Evolutionary conservation across 35 echinoderm and acorn worm species (phyloP), one percentile per base, ranked within the genome.

Genomic region (Ophiothrix spiculata): DNA sequence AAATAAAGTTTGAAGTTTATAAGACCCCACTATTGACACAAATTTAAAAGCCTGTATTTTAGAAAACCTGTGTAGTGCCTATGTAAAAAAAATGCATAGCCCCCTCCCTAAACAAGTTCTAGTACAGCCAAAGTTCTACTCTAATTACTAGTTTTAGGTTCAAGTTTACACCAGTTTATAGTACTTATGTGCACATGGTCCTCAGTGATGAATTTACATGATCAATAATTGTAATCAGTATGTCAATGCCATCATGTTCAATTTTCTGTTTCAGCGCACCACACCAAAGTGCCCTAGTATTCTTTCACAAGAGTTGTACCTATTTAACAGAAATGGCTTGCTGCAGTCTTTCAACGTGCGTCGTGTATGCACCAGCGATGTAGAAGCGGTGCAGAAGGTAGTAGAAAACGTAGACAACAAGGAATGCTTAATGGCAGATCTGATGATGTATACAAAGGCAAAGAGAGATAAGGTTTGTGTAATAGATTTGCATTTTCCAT

Each of bases 211-310:
- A n/a, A n/a, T n/a, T n/a, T n/a, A n/a, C n/a, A n/a, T n/a, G n/a
- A n/a, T n/a, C n/a, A n/a, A n/a, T n/a, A n/a, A n/a, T n/a, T n/a
- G n/a, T n/a, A n/a, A n/a, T n/a, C n/a, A n/a, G n/a, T 21, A 36
- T 83, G 12, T 8, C 32, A 34, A 64, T 74, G 60, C 82, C 39
- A 0, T 33, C 33, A 37, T 29, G n/a, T n/a, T n/a, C n/a, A n/a
- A n/a, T n/a, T n/a, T n/a, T n/a, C n/a, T n/a, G n/a, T 12, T 12
- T 1, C 83, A 98, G 95, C 56, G 92, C 81, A 87, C 87, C 1
- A 99, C 96, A n/a, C 96, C 96, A 33, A 93, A 89, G 74, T 94
- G 91, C 39, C 96, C 96, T 33, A 94, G 96, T 82, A 91, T 90
- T 32, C 92, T 99, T n/a, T 86, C 96, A 0, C 96, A 99, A 37